Evolutionary conservation across 2,888 invertebrate species (phyloP).

Genomic region (Polymixis lichenea): DNA sequence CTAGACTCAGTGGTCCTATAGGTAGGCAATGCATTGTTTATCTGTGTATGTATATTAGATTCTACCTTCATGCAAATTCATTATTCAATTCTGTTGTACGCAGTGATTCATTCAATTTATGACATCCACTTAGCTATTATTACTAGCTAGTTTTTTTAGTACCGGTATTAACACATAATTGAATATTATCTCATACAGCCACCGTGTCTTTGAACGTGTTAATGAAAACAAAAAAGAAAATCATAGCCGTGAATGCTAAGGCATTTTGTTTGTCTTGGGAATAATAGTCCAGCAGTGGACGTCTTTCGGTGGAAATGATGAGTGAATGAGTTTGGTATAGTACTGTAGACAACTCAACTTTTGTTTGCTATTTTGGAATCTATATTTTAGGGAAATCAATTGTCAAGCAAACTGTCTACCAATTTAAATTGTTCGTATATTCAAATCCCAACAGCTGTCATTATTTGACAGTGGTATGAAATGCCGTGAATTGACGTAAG

Average conservation of each 20-base stretch:
- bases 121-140: constrained; percentile 10
- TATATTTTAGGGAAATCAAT: neutral
- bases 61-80: neutral
- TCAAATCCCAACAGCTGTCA: neutral
- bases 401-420: neutral
- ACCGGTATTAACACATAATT: constrained; percentile 28
- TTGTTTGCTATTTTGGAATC: neutral
- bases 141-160: constrained; percentile 15
- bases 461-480: neutral
- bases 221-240: constrained; percentile 4
- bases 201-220: neutral
- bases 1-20: neutral
- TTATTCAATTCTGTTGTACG: neutral
- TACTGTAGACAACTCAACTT: neutral
- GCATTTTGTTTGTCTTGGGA: neutral
- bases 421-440: neutral
- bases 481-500: neutral
- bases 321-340: too few relatives aligned
- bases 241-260: neutral
- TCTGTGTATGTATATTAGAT: neutral
- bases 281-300: neutral
- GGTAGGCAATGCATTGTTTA: too few relatives aligned
- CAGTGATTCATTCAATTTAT: constrained; percentile 18
- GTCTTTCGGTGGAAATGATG: too few relatives aligned
- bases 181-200: constrained; percentile 22